Evolutionary conservation across 2,797 vertebrate species (phyloP).

Genomic region (Alfaro cultratus): DNA sequence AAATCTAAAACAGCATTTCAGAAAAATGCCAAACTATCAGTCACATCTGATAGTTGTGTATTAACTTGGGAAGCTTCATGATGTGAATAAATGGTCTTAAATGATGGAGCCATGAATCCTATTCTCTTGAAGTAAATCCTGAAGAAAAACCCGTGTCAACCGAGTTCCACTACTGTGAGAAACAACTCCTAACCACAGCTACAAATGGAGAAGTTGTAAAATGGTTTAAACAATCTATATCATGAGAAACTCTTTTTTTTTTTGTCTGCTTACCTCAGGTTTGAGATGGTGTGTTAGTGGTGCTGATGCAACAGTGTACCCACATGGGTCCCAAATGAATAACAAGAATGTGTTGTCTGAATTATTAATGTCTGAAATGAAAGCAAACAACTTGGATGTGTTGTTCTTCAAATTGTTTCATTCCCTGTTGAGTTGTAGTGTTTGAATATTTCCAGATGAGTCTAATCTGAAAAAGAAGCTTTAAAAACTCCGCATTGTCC

Average conservation of each 20-base stretch:
- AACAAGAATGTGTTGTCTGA: constrained; percentile 29
- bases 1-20: not conserved
- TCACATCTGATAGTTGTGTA: not conserved
- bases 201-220: not conserved
- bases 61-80: not conserved
- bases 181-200: not conserved
- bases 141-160: not conserved
- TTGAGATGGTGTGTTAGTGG: constrained; percentile 15
- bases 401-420: constrained; percentile 33
- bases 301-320: not conserved
- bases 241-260: not conserved
- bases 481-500: not conserved
- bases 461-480: constrained; percentile 15
- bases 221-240: not conserved
- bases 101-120: not conserved
- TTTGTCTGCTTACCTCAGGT: constrained; percentile 7
- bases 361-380: constrained; percentile 53
- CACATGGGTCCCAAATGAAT: not conserved
- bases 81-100: not conserved
- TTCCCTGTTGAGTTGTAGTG: constrained; percentile 13
- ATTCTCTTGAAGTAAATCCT: not conserved
- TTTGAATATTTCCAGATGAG: constrained; percentile 4
- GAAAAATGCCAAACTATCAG: not conserved
- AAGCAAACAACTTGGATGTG: constrained; percentile 44
- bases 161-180: not conserved